Evolutionary conservation across 2,113 vertebrate species (phyloP).

Genomic region (Aphelocoma coerulescens): DNA sequence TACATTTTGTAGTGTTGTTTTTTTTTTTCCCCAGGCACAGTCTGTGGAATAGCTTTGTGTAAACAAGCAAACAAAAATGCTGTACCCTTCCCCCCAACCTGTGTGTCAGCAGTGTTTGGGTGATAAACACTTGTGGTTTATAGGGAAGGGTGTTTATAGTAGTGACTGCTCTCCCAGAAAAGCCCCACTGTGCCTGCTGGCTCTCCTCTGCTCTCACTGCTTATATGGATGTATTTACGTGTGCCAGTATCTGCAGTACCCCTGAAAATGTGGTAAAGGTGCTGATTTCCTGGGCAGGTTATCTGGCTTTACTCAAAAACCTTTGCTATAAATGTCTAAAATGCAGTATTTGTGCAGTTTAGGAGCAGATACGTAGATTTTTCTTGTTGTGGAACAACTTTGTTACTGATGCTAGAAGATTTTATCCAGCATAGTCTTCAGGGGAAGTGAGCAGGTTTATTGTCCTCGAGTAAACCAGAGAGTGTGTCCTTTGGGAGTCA

Average conservation of each 20-base stretch:
- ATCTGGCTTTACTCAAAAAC: neutral
- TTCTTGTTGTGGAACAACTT: neutral
- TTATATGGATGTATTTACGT: neutral
- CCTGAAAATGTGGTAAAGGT: neutral
- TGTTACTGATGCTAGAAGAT: neutral
- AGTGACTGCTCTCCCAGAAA: neutral
- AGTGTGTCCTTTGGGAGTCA: neutral
- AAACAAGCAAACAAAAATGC: neutral
- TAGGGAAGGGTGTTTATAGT: neutral
- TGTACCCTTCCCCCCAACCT: neutral
- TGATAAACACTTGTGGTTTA: neutral
- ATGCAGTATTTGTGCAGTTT: neutral
- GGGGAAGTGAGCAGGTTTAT: neutral
- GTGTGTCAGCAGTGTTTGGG: neutral
- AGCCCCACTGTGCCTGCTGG: neutral
- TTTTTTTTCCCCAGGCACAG: neutral
- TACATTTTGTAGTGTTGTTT: neutral
- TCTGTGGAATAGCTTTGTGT: neutral
- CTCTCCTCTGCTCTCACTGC: neutral
- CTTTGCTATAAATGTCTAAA: neutral
- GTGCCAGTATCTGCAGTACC: neutral
- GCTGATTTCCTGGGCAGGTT: neutral
- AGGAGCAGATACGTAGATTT: neutral
- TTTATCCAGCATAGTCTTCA: neutral
- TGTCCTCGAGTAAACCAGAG: neutral